phyloP scores from a whole-genome alignment of 1,140 invertebrate genomes.

The Elymnias hypermnestra region DNA sequence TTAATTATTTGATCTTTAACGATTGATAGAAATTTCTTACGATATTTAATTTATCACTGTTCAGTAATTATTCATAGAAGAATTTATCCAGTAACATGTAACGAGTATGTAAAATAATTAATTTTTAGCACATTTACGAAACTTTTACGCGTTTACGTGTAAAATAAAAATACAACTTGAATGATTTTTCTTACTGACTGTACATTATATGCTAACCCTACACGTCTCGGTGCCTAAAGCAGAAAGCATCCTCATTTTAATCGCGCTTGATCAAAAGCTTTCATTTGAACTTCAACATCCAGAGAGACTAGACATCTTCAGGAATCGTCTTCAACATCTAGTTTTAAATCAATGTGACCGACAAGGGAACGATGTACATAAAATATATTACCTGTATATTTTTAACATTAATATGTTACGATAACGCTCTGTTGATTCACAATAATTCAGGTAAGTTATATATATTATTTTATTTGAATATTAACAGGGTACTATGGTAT shows the following conservation, averaged over 20 bases:
- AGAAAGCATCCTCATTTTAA: neutral
- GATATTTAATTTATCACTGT: too few relatives aligned
- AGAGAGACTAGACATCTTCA: neutral
- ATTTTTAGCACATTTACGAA: too few relatives aligned
- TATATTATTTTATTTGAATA: neutral
- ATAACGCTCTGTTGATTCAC: constrained; percentile 32
- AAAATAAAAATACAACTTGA: too few relatives aligned
- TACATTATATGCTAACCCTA: constrained; percentile 1
- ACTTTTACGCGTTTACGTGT: too few relatives aligned
- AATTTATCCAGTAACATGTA: too few relatives aligned
- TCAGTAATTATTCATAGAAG: too few relatives aligned
- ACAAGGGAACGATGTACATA: constrained; percentile 4
- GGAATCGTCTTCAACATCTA: neutral
- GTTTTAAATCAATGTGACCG: neutral
- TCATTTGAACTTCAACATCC: constrained; percentile 5
- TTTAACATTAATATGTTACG: constrained; percentile 27
- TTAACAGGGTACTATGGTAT: too few relatives aligned
- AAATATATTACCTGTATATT: constrained; percentile 9
- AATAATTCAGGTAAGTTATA: constrained; percentile 30
- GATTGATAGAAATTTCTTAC: too few relatives aligned
- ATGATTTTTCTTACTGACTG: neutral
- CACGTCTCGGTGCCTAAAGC: neutral
- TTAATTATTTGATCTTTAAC: too few relatives aligned
- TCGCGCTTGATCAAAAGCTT: neutral
- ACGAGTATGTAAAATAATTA: too few relatives aligned